Evolutionary conservation across 2,888 invertebrate species (phyloP), one percentile per base, ranked within the genome.

Genomic region (Rhagium mordax): DNA sequence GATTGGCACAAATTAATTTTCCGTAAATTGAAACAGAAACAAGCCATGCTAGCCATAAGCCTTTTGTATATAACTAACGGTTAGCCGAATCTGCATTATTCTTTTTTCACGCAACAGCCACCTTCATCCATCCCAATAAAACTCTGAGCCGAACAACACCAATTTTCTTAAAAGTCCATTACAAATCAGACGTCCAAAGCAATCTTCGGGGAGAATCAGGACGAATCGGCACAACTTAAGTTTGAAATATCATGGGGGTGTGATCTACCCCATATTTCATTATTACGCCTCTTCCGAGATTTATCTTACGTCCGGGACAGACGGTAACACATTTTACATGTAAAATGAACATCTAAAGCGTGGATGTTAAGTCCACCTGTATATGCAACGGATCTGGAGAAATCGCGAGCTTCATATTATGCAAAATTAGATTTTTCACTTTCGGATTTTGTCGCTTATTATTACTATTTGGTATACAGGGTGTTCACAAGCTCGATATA

Each of bases 301-400:
- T 83, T 83, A 82, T 83, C 82, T 82, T 78, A 76, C 81, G 82
- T 81, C 81, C 77, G 71, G 78, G 82, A 79, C 83, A 82, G 82
- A 77, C 80, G 81, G 78, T 77, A 80, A 79, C 80, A 79, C 79
- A 79, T 81, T 81, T 82, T 80, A 81, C 82, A 79, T 82, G 81
- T 81, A 81, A 80, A 82, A 78, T 81, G 77, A 81, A 79, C 74
- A 76, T 74, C 67, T 21, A 61, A 48, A 3, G 60, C 67, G 55
- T 57, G 67, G 51, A 10, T 59, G 18, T 59, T 47, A 57, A 67
- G 55, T 21, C 33, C 67, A 67, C 67, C 65, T 65, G 65, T 53
- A 65, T 49, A 65, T 47, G 24, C 33, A 59, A 59, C 16, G 59
- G 33, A 33, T 21, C 18, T 51, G 13, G 51, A 4, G n/a, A n/a